Base-by-base conservation (phyloP, 2,113 vertebrate species). In the Chrysochloris asiatica region DNA sequence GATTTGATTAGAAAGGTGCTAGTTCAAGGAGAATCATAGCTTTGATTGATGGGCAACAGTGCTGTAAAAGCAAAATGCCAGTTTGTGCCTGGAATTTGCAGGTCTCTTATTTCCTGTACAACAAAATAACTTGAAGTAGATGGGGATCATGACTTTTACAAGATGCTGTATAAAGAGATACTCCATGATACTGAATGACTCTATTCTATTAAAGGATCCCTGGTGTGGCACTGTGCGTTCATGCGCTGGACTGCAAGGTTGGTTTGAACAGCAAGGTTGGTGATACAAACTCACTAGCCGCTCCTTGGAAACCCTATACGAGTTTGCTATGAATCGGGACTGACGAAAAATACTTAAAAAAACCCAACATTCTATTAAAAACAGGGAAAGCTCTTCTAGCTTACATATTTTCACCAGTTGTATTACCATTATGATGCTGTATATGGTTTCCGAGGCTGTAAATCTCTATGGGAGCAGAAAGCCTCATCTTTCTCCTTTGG, bases 1-100 rank as follows among this genome's bases (percentile, higher is more conserved):
- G 89, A 88, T 77, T 83, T 14, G 73, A 19, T 85, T 33, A 71
- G 71, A 89, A 86, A 88, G 84, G 56, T 82, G 72, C n/a, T 67
- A 92, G 63, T 72, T 45, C 65, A 71, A 84, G 61, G 2, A 91
- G 75, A 92, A 67, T 59, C 30, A 43, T 2, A 26, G 13, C 33
- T 56, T 59, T 95, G 19, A 71, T 1, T 78, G 63, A 30, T 24
- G 65, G 71, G 43, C 82, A 88, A 69, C n/a, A 61, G n/a, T 50
- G 76, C n/a, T 76, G 47, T 38, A 83, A 54, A 90, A 45, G 45
- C 22, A 41, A 61, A 89, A 90, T 81, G 73, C 30, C 84, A 79
- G 21, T n/a, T 26, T 85, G 48, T 87, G 22, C 22, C 65, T 83
- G 5, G 41, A 92, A 85, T 90, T 38, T 88, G 38, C 30, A 83